A percentile compares a stretch with the other conserved stretches of the same genome.
Evolutionary conservation across 2,888 invertebrate species (phyloP).

Genomic region (Patella ulyssiponensis): DNA sequence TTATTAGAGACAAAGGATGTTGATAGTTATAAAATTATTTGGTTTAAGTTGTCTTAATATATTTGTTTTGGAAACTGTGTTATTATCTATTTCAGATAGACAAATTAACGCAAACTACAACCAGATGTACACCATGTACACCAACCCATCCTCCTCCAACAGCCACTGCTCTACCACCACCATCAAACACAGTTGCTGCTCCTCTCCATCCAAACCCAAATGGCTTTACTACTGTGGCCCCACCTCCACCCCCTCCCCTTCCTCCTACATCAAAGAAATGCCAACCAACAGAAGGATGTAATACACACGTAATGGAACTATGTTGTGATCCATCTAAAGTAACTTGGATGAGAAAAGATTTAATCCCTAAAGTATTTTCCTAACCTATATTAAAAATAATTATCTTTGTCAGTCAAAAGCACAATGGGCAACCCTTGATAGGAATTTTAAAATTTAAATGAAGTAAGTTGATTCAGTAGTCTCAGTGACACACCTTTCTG

Average conservation of each 20-base stretch:
- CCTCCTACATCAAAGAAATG: not conserved
- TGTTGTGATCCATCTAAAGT: conserved; percentile 46
- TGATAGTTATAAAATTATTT: too few relatives aligned
- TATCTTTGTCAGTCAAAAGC: too few relatives aligned
- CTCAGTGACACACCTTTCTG: too few relatives aligned
- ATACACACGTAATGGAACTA: not conserved
- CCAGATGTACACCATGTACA: not conserved
- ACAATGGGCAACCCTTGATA: too few relatives aligned
- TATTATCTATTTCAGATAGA: conserved; percentile 2
- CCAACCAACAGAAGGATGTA: not conserved
- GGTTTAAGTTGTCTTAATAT: too few relatives aligned
- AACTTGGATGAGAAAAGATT: conserved; percentile 61
- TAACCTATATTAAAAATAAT: too few relatives aligned
- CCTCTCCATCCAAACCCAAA: not conserved
- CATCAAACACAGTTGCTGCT: not conserved
- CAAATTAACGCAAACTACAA: not conserved
- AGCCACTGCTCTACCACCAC: not conserved
- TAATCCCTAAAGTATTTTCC: too few relatives aligned
- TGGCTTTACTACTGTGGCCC: too few relatives aligned
- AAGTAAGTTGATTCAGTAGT: too few relatives aligned
- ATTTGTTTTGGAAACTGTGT: too few relatives aligned
- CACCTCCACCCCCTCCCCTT: conserved; percentile 13
- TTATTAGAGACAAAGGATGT: too few relatives aligned
- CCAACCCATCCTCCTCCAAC: not conserved
- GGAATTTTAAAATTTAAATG: too few relatives aligned